Base-by-base conservation (phyloP, 2,113 vertebrate species). In the Rhineura floridana region DNA sequence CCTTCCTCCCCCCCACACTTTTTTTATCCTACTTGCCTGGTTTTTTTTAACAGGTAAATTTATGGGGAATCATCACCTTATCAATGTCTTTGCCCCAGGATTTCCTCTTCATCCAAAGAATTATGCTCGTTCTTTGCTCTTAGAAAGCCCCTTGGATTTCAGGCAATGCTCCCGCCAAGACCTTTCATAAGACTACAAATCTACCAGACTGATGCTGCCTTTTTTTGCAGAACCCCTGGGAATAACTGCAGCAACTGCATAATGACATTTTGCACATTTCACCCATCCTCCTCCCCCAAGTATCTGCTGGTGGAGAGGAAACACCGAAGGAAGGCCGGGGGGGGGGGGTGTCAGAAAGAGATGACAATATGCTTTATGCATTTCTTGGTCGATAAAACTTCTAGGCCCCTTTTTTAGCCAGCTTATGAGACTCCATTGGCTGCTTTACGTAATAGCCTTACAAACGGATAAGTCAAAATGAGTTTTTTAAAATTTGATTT, bases 1-100 rank as follows among this genome's bases (percentile, higher is more conserved):
- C 75, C 0, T 0, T 48, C 33, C 42, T 65, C 62, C 12, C 2
- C 8, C 8, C 1, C 17, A 33, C 21, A n/a, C 19, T 36, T 42
- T 33, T 77, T 81, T 84, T 0, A 0, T 84, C 82, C 55, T 55
- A 50, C 23, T 62, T 1, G 6, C 63, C 28, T 73, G 62, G 79
- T 0, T 77, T 59, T 21, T 83, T 83, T 86, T 48, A 42, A 4
- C 15, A 4, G 87, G 52, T 77, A 82, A 46, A 15, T 83, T 75
- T 59, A 67, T 82, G 73, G 46, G 30, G 11, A n/a, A 65, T 55
- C 17, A 17, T 75, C 65, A 25, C 46, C 44, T 39, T 30, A 30
- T 55, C 30, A 12, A 55, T 75, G 48, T 75, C 83, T 85, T 75
- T 75, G 83, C 83, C 70, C 63, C n/a, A 28, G 63, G n/a, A 42